phyloP scores from a whole-genome alignment of 1,140 invertebrate species.

The Oscheius sp. region DNA sequence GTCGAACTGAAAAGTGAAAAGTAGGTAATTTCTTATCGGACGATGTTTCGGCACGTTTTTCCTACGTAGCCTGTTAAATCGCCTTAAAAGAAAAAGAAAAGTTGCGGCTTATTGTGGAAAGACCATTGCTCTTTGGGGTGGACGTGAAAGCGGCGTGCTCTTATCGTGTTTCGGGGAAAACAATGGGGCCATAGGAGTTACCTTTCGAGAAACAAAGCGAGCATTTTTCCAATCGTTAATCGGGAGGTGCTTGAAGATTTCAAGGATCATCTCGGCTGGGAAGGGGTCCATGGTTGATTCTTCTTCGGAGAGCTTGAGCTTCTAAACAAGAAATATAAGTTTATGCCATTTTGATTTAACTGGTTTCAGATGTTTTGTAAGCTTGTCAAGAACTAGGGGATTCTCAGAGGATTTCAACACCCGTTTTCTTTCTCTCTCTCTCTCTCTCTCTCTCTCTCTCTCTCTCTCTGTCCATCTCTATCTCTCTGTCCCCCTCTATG shows the following conservation, averaged over 20 bases:
- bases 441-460: no score
- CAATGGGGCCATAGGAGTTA: background rate
- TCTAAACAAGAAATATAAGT: background rate
- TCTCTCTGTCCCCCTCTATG: no score
- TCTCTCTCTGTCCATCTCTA: no score
- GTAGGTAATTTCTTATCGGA: background rate
- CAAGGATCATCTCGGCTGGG: background rate
- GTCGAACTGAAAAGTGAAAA: background rate
- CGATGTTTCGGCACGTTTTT: background rate
- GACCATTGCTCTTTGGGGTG: background rate
- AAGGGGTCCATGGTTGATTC: background rate
- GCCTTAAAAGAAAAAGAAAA: no score
- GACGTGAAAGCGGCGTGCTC: background rate
- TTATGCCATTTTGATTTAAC: no score
- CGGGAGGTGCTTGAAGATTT: background rate
- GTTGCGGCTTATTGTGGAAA: background rate
- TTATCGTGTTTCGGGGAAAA: conserved; percentile 1
- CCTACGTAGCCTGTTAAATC: no score
- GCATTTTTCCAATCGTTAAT: background rate
- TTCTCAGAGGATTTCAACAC: no score
- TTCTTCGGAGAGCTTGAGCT: background rate
- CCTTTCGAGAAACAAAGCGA: background rate
- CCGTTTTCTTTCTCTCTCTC: no score
- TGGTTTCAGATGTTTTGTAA: no score
- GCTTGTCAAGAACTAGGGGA: no score